Conservation (phyloP, 2,113 vertebrate species). For the Trochalopteron elliotii region DNA sequence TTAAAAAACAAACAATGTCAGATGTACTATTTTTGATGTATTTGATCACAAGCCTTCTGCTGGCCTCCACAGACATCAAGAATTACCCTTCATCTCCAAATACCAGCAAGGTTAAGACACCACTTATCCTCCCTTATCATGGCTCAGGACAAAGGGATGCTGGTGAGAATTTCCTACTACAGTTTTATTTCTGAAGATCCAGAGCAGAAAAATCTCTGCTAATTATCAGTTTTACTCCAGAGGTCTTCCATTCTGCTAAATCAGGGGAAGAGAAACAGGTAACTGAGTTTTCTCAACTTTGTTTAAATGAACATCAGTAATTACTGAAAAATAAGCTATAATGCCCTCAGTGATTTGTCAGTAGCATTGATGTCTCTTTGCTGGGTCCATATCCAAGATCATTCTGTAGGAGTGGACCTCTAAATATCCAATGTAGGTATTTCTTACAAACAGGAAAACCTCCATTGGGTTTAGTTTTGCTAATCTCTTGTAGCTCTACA, state of each 20-base stretch:
- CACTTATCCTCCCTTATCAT: not conserved
- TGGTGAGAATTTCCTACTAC: not conserved
- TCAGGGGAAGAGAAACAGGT: not conserved
- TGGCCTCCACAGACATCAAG: not conserved
- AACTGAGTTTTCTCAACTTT: not conserved
- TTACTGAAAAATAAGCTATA: not conserved
- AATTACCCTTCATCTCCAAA: not conserved
- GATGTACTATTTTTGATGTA: not conserved
- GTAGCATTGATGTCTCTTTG: not conserved
- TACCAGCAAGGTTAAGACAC: not conserved
- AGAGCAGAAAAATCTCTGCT: not conserved
- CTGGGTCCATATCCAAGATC: not conserved
- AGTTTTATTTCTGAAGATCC: not conserved
- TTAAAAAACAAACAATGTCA: not conserved
- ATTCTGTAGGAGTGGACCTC: not conserved
- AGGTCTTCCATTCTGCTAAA: not conserved
- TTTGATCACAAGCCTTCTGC: not conserved
- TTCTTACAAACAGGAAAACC: not conserved
- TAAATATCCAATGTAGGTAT: not conserved
- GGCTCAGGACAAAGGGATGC: not conserved
- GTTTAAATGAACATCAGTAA: not conserved
- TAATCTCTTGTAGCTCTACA: not conserved
- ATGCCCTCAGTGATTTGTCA: not conserved
- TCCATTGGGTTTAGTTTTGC: not conserved
- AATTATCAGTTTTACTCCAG: not conserved